Percentiles rank a stretch among this genome's conserved stretches.
Conservation (phyloP, 2,113 vertebrate genomes). For the Pteropus alecto region DNA sequence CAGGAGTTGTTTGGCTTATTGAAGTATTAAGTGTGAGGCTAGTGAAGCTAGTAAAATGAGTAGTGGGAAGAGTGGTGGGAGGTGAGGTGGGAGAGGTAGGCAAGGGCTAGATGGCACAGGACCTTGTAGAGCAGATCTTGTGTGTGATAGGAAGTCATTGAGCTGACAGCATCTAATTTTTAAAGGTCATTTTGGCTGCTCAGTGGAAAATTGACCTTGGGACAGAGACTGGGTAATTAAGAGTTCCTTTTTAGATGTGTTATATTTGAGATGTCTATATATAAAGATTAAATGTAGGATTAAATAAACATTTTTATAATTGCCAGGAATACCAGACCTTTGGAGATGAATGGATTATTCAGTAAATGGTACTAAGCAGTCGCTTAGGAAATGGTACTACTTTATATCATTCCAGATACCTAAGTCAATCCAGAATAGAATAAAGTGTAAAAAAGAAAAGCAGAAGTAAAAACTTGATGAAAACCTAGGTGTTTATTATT, state of each 20-base stretch:
- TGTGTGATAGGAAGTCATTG: background rate
- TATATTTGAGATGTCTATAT: background rate
- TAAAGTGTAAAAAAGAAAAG: constrained; percentile 8
- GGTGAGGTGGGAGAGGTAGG: background rate
- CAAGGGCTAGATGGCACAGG: background rate
- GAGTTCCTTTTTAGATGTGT: background rate
- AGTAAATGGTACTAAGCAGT: background rate
- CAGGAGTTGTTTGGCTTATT: background rate
- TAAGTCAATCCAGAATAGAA: background rate
- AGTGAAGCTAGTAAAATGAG: background rate
- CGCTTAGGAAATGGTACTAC: background rate
- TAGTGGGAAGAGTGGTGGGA: background rate
- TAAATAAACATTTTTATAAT: background rate
- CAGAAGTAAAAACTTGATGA: background rate
- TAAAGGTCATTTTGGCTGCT: background rate
- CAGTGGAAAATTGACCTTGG: background rate
- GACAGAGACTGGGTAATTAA: background rate
- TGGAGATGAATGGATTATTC: background rate
- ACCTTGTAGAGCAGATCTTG: background rate
- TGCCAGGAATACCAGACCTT: background rate
- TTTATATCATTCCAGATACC: background rate
- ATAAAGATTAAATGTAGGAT: background rate
- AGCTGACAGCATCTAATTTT: background rate
- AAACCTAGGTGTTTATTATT: background rate
- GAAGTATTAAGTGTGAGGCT: background rate